phyloP scores from a whole-genome alignment of 1,140 invertebrate species.

The Dufourea novaeangliae region DNA sequence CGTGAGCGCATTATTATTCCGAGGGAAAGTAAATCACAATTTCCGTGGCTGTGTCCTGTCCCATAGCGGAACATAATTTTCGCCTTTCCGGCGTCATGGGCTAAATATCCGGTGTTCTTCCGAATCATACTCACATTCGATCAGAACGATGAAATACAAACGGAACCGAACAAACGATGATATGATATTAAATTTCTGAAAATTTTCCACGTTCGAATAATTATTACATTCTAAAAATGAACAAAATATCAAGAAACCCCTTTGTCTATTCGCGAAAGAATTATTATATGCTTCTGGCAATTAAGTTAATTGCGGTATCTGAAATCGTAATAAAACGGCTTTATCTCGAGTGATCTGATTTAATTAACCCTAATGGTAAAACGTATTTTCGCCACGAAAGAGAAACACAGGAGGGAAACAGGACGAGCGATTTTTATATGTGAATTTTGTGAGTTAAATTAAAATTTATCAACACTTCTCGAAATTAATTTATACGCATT shows the following conservation, averaged over 20 bases:
- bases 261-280: not conserved
- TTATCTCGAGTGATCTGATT: conserved; percentile 1
- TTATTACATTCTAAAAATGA: too few species aligned
- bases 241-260: not conserved
- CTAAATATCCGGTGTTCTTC: conserved; percentile 49
- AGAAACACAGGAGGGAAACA: not conserved
- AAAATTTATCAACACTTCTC: not conserved
- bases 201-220: not conserved
- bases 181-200: not conserved
- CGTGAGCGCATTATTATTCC: conserved; percentile 64
- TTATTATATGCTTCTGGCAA: not conserved
- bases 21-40: conserved; percentile 75
- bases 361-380: conserved; percentile 17
- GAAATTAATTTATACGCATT: not conserved
- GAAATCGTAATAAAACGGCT: not conserved
- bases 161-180: not conserved
- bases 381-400: not conserved
- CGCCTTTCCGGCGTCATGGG: conserved; percentile 56
- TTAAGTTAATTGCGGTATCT: conserved; percentile 20
- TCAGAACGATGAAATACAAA: not conserved
- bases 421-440: not conserved
- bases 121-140: not conserved
- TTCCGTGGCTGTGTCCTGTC: conserved; percentile 61
- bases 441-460: not conserved
- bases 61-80: conserved; percentile 67